Base-by-base conservation (phyloP, 2,797 vertebrate genomes). In the Urosaurus nigricauda region DNA sequence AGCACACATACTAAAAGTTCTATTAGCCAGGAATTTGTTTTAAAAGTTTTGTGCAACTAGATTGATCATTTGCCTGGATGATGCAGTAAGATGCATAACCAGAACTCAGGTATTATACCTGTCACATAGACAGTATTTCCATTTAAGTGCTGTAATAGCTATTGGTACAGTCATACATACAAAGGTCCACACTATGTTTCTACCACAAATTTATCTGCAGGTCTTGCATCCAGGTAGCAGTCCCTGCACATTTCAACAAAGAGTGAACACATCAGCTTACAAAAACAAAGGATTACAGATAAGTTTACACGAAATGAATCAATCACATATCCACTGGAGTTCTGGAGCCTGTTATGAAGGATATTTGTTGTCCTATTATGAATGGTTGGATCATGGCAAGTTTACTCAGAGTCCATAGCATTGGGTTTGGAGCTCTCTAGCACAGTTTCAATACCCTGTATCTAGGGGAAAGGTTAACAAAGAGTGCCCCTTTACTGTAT, bases 321-420 rank as follows among this genome's bases (percentile, higher is more conserved):
- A 24, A 7, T 19, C 53, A 32, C 29, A 26, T n/a, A 35, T 26
- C 7, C 26, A 4, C 8, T 43, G 29, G 40, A 68, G 63, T 7
- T 40, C 37, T 63, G 35, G 35, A 21, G 60, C 58, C 29, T 2
- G 7, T 21, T 63, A 63, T 63, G 60, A 63, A 56, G 70, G n/a
- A 13, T 35, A 73, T 8, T 83, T 43, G 58, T 84, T 65, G 24
- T 24, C 53, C 24, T 7, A 11, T 13, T 68, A 32, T 14, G 65
- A 68, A 68, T 32, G 65, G 65, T 12, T 32, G 32, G 65, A 32
- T 68, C 65, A 56, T 60, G 83, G 83, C 4, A 47, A 68, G 37
- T 19, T 79, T 0, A 47, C 77, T 83, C 13, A 43, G 0, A 0
- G 37, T 32, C 0, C 0, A 37, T 11, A 4, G 1, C 0, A 0